These are phyloP conservation scores for Menura novaehollandiae DNA, from an alignment of 2,113 vertebrate genomes.

Conservation along the genomic window DNA sequence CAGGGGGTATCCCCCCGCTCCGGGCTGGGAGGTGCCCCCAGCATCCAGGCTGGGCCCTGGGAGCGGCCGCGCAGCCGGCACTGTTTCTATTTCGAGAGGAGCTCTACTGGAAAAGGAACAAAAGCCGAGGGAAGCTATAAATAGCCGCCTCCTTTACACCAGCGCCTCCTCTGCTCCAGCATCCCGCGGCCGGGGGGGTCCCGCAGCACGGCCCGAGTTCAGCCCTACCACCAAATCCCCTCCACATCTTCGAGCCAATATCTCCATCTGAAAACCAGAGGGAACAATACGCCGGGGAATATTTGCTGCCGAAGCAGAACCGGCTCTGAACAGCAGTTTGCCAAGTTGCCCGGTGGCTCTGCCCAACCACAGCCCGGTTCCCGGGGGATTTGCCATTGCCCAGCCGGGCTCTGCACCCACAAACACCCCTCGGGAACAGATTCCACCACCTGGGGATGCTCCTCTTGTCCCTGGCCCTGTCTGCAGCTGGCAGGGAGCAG, in stretches of 20 bases:
- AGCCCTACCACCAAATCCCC: not conserved
- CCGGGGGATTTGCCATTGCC: not conserved
- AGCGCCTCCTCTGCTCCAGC: conserved; percentile 46
- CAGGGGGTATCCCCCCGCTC: not conserved
- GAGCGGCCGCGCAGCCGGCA: conserved; percentile 40
- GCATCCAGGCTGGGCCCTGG: not conserved
- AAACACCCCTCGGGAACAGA: not conserved
- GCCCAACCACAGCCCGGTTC: not conserved
- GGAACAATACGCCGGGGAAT: not conserved
- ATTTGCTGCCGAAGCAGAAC: not conserved
- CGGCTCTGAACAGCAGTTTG: not conserved
- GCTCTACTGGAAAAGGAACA: conserved; percentile 76
- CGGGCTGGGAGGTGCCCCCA: not conserved
- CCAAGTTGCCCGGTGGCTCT: not conserved
- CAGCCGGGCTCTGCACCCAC: not conserved
- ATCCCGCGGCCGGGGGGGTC: conserved; percentile 9
- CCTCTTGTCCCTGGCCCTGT: not conserved
- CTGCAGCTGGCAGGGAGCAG: not conserved
- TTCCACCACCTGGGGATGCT: not conserved
- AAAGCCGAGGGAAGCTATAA: conserved; percentile 76
- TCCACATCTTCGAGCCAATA: not conserved
- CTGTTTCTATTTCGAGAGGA: conserved; percentile 73
- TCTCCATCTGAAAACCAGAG: not conserved
- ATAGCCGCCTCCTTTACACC: conserved; percentile 69
- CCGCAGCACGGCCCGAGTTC: not conserved